Evolutionary conservation across 2,888 invertebrate species (phyloP).

Genomic region (Ophion obscuratus): DNA sequence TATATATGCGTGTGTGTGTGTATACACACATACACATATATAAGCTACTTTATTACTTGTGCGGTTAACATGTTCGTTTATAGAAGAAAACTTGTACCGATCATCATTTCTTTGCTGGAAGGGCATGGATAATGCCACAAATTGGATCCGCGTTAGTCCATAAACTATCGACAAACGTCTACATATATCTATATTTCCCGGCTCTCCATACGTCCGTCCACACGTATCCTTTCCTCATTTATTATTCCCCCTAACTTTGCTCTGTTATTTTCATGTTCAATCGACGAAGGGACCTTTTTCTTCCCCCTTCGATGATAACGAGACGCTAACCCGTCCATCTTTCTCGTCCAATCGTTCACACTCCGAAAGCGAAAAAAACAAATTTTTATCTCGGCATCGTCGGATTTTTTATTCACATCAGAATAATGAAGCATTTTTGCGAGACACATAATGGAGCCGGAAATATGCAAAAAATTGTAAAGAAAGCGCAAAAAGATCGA

Average conservation of each 20-base stretch:
- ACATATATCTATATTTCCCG: not conserved
- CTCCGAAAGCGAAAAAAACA: too few relatives aligned
- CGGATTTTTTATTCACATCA: not conserved
- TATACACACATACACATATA: too few relatives aligned
- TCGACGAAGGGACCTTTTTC: conserved; percentile 40
- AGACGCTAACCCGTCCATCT: conserved; percentile 12
- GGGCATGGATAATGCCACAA: conserved; percentile 43
- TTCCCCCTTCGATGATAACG: conserved; percentile 37
- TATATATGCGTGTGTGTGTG: too few relatives aligned
- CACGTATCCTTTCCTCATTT: conserved; percentile 41
- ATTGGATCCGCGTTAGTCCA: conserved; percentile 48
- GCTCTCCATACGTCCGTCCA: not conserved
- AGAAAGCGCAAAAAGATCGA: too few relatives aligned
- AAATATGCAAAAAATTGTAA: too few relatives aligned
- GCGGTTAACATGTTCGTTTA: conserved; percentile 34
- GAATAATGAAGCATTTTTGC: too few relatives aligned
- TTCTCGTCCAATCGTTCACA: not conserved
- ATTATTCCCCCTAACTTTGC: conserved; percentile 45
- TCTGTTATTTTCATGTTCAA: conserved; percentile 45
- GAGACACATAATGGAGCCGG: too few relatives aligned
- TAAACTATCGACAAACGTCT: conserved; percentile 44
- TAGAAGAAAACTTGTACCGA: conserved; percentile 5
- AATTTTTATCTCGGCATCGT: too few relatives aligned
- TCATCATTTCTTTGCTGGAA: conserved; percentile 15
- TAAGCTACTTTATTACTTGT: not conserved